Evolutionary conservation across 2,113 vertebrate genomes (phyloP).

Genomic region (Oncorhynchus kisutch): DNA sequence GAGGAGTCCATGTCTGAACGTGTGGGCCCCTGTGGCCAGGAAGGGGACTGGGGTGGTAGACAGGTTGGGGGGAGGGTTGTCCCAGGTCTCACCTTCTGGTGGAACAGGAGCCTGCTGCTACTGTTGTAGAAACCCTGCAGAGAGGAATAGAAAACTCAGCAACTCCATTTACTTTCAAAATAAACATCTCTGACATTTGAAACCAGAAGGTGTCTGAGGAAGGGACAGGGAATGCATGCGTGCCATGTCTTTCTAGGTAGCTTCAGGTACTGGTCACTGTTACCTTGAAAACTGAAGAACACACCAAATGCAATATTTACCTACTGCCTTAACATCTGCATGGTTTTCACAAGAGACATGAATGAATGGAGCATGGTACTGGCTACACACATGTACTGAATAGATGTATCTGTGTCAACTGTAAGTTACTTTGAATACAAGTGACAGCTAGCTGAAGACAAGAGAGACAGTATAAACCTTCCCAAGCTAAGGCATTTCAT

Average conservation of each 20-base stretch:
- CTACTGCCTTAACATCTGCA: too few species aligned
- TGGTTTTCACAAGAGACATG: too few species aligned
- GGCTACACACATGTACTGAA: too few species aligned
- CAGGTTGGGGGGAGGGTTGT: constrained; percentile 35
- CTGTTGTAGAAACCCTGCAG: constrained; percentile 40
- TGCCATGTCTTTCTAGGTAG: constrained; percentile 73
- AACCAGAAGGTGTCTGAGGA: background rate
- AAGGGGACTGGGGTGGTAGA: constrained; percentile 31
- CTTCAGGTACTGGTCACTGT: constrained; percentile 79
- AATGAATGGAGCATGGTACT: too few species aligned
- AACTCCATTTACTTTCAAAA: too few species aligned
- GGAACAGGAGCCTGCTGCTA: constrained; percentile 6
- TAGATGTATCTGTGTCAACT: too few species aligned
- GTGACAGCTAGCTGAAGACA: too few species aligned
- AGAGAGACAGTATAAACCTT: background rate
- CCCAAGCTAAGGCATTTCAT: background rate
- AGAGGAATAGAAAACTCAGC: background rate
- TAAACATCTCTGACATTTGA: background rate
- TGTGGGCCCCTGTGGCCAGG: constrained; percentile 51
- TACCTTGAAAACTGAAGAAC: constrained; percentile 65
- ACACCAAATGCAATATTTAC: background rate
- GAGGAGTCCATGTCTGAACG: constrained; percentile 41
- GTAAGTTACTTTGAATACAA: too few species aligned
- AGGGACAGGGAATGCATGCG: constrained; percentile 54
- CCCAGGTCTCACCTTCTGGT: constrained; percentile 10